Evolutionary conservation across 2,113 vertebrate species (phyloP), one percentile per base, ranked within the genome.

Genomic region (Upupa epops): DNA sequence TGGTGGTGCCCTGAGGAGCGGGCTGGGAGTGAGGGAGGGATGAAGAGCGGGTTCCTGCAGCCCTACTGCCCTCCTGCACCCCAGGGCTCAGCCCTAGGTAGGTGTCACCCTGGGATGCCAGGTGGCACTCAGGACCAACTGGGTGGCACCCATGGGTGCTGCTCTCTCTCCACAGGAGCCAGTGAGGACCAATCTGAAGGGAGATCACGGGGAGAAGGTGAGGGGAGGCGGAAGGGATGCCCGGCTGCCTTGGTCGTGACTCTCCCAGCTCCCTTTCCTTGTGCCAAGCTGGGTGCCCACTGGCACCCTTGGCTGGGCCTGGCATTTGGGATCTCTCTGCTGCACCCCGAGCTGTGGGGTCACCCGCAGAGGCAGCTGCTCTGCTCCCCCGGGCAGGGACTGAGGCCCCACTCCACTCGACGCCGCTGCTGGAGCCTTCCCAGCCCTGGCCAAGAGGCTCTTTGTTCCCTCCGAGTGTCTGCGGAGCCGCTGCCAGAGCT

Each of bases 121-220:
- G 14, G 29, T 25, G 40, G 65, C 34, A 7, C 18, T 70, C 25
- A 4, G 26, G 65, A 29, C 8, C 7, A 19, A 25, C 36, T 29
- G 20, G 48, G 48, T 9, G 2, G 25, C 81, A 73, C 58, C 48
- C 60, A 6, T 3, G 13, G 34, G 19, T 17, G 69, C 74, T 83
- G 36, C 49, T 15, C 55, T 86, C 7, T 93, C 79, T 89, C 66
- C 24, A 6, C 82, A 98, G 97, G 97, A 96, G 70, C 88, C 96
- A 0, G 7, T 11, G 2, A 97, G 88, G 72, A 31, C 83, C 52
- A 36, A 11, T 20, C 72, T 55, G 80, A 96, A 96, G 74, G 59
- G 86, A 29, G 93, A 97, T 11, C 82, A 21, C 4, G 68, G 42
- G 76, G 59, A 89, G 11, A 97, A 97, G 97, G 97, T 98, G 92